Evolutionary conservation across 1,140 invertebrate species (phyloP), one percentile per base, ranked within the genome.

Genomic region (Sycobia sp.): DNA sequence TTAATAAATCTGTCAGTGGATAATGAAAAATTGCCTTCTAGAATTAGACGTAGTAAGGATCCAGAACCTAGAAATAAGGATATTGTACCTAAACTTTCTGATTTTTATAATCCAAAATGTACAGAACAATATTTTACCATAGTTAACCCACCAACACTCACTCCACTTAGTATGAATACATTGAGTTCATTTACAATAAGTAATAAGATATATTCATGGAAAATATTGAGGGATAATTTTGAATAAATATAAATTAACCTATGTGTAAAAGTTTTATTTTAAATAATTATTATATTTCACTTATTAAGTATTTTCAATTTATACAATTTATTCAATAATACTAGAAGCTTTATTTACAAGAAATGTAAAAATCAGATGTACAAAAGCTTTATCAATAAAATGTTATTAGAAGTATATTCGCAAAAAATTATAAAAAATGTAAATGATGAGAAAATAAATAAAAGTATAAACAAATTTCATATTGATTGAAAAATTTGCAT

Each of bases 1-100:
- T 69, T 81, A 4, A 66, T 81, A 1, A 67, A 77, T 44, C 55
- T 81, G 4, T 71, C 67, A 9, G 54, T 79, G 20, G 67, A 76
- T 58, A 76, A 80, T 13, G 67, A 74, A 34, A 70, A 75, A 56
- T 60, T 79, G 7, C 71, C 73, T 25, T 29, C 18, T 16, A 62
- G 66, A 64, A 20, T 76, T 29, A 73, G 47, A 0, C 68, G 76
- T 14, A 79, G 67, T 38, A 78, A 73, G 27, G 76, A 75, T 69
- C 75, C 77, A 44, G 69, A 74, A 29, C 71, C 71, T 34, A 41
- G 73, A n/a, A 65, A 74, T 54, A 71, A 67, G 51, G 76, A 78
- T 55, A 29, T 67, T 43, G 50, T 67, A 18, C 76, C 76, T 5
- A 62, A 73, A 38, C 62, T 79, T 20, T 69, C 67, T 2, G 66